Evolutionary conservation across 1,140 invertebrate genomes (phyloP).

Genomic region (Cryptotermes secundus): DNA sequence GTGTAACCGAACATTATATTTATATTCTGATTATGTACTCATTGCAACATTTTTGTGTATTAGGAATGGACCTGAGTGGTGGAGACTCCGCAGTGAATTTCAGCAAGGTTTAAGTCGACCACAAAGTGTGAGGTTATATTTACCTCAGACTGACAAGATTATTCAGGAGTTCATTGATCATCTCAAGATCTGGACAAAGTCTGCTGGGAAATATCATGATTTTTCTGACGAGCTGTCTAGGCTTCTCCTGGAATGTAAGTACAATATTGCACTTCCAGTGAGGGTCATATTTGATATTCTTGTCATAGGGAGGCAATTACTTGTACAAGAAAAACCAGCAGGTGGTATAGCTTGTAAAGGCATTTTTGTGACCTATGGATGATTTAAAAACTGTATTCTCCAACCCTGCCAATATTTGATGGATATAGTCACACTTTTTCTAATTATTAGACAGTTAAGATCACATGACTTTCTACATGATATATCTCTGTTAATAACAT

Average conservation of each 20-base stretch:
- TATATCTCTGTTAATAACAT: too few relatives aligned
- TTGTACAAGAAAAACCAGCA: too few relatives aligned
- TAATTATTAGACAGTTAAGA: too few relatives aligned
- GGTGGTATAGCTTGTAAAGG: too few relatives aligned
- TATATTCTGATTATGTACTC: background rate
- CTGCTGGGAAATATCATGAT: slow-evolving; percentile 50
- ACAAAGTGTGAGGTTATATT: slow-evolving; percentile 64
- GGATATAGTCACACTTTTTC: too few relatives aligned
- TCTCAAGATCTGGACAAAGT: slow-evolving; percentile 37
- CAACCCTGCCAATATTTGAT: too few relatives aligned
- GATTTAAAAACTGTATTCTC: too few relatives aligned
- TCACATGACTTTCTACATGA: too few relatives aligned
- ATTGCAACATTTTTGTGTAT: slow-evolving; percentile 39
- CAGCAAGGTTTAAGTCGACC: slow-evolving; percentile 77
- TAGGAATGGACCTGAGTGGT: slow-evolving; percentile 86
- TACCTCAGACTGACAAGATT: slow-evolving; percentile 61
- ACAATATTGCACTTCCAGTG: background rate
- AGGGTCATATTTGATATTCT: too few relatives aligned
- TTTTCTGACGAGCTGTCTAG: slow-evolving; percentile 69
- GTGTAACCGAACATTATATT: background rate
- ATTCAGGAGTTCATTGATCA: slow-evolving; percentile 64
- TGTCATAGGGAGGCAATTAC: too few relatives aligned
- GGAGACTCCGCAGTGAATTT: slow-evolving; percentile 70
- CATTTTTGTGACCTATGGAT: too few relatives aligned
- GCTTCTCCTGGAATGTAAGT: slow-evolving; percentile 76